Conservation (phyloP, 1,140 invertebrate genomes). For the Hestina assimilis region DNA sequence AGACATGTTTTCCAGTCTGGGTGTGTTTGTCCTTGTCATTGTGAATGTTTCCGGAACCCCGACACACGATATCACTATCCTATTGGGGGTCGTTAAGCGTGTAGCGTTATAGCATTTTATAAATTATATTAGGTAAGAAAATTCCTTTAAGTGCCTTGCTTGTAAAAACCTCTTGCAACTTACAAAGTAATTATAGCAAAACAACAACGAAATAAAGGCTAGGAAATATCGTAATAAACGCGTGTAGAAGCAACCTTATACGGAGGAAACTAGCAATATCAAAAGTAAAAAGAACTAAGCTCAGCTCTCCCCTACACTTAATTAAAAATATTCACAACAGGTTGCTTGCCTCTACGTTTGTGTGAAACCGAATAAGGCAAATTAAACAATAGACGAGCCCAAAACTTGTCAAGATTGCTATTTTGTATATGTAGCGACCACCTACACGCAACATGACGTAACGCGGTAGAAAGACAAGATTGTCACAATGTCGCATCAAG, state of each 20-base stretch:
- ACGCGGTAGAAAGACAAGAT: too few relatives aligned
- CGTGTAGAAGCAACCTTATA: slow-evolving; percentile 6
- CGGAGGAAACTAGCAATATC: slow-evolving; percentile 28
- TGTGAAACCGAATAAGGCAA: slow-evolving; percentile 35
- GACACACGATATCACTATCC: too few relatives aligned
- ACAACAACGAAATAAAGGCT: slow-evolving; percentile 20
- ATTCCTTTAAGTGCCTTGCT: slow-evolving; percentile 5
- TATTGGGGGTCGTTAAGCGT: too few relatives aligned
- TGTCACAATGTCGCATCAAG: too few relatives aligned
- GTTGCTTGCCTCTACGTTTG: slow-evolving; percentile 46
- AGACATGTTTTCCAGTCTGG: too few relatives aligned
- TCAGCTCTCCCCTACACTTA: slow-evolving; percentile 46
- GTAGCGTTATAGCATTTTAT: too few relatives aligned
- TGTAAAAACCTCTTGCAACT: not conserved
- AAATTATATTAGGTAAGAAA: too few relatives aligned
- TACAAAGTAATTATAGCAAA: not conserved
- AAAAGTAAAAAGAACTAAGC: slow-evolving; percentile 8
- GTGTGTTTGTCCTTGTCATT: too few relatives aligned
- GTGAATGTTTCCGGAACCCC: too few relatives aligned
- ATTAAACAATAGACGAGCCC: slow-evolving; percentile 29
- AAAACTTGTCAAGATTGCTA: slow-evolving; percentile 25
- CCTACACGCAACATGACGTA: too few relatives aligned
- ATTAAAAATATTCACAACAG: slow-evolving; percentile 70
- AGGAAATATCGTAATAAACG: slow-evolving; percentile 13
- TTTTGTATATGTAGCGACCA: too few relatives aligned